A percentile compares a stretch with the other conserved stretches of the same genome.
These are phyloP conservation scores for Ariopsis seemanni DNA, from an alignment of 2,113 vertebrate species.

Conservation along the genomic window DNA sequence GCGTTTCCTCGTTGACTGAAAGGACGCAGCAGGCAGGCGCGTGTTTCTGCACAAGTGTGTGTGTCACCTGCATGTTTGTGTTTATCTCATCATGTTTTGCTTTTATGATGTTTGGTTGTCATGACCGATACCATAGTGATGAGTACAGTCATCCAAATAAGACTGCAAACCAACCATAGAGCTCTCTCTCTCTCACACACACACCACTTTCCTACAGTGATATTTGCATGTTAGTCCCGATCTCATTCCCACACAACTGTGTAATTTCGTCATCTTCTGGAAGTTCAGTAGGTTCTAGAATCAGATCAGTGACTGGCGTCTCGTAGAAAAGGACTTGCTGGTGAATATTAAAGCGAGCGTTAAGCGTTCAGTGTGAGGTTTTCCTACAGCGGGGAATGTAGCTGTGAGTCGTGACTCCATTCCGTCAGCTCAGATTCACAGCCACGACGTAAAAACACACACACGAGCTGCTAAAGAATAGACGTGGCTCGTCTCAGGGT, in stretches of 20 bases:
- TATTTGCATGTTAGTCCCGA: constrained; percentile 17
- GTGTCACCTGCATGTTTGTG: constrained; percentile 47
- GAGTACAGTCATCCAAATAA: constrained; percentile 48
- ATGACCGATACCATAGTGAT: constrained; percentile 53
- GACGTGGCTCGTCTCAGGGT: not conserved
- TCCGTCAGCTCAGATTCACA: constrained; percentile 25
- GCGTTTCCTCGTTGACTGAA: constrained; percentile 30
- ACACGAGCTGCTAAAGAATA: not conserved
- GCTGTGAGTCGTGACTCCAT: not conserved
- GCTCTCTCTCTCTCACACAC: not conserved
- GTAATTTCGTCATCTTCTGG: constrained; percentile 50
- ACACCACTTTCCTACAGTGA: not conserved
- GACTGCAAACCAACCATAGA: constrained; percentile 12
- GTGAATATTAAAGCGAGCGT: not conserved
- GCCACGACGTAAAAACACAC: constrained; percentile 24
- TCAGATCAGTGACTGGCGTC: not conserved
- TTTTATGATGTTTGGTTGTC: constrained; percentile 57
- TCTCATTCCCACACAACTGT: constrained; percentile 46
- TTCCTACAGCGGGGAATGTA: constrained; percentile 25
- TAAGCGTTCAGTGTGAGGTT: not conserved
- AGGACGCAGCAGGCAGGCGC: constrained; percentile 24
- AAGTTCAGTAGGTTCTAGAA: not conserved
- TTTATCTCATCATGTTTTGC: constrained; percentile 54
- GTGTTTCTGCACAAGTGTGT: constrained; percentile 5
- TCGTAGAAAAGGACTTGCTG: not conserved